Conservation (phyloP, 1,140 invertebrate species). For the Aphis gossypii region DNA sequence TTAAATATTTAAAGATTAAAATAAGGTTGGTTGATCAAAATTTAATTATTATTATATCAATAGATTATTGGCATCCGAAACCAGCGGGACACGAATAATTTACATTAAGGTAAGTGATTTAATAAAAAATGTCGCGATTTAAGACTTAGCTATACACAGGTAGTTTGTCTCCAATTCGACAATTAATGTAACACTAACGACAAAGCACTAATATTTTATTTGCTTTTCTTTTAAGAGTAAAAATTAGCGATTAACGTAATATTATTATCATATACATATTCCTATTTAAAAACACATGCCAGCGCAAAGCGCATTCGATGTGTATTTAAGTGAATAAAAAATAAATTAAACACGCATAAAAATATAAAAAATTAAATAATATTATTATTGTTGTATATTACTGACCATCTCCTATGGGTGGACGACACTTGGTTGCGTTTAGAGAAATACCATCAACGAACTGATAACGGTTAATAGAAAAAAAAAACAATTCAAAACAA, state of each 20-base stretch:
- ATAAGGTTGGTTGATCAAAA: no score
- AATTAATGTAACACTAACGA: no score
- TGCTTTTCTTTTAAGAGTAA: no score
- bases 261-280: neutral
- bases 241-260: neutral
- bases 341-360: neutral
- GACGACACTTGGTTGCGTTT: conserved; percentile 20
- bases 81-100: no score
- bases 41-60: no score
- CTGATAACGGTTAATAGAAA: neutral
- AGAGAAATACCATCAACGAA: conserved; percentile 44
- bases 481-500: conserved; percentile 9
- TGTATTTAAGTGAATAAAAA: neutral
- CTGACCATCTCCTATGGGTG: conserved; percentile 53
- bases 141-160: no score
- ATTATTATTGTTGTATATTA: neutral
- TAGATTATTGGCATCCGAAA: no score
- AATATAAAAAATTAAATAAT: neutral
- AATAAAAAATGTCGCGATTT: no score
- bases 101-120: no score
- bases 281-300: neutral
- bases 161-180: no score
- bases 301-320: neutral
- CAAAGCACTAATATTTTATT: no score
- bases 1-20: no score